Base-by-base conservation (phyloP, 2,113 vertebrate species). In the Thomomys bottae region DNA sequence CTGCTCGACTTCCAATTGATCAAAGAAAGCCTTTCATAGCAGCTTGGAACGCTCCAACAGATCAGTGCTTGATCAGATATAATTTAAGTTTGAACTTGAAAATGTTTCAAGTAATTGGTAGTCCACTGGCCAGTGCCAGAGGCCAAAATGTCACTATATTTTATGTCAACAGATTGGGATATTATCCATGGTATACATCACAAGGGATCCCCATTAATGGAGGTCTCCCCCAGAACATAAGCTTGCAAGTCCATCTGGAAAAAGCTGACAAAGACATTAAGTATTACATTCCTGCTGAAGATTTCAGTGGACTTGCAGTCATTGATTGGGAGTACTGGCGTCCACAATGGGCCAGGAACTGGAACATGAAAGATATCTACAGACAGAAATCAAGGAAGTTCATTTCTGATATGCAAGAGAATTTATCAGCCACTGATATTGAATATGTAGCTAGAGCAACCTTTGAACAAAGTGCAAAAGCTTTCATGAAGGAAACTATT, bases 81-180 rank as follows among this genome's bases (percentile, higher is more conserved):
- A 90, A 98, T 2, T 23, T 98, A 36, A 94, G 93, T 38, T 77
- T 98, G 90, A 98, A 98, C 89, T 68, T 98, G 32, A 97, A 98
- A 91, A 96, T 98, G 38, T 98, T 99, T 96, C 97, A 96, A 71
- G 93, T 98, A 76, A 96, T 97, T 71, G 98, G 98, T 94, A 99
- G 98, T 63, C 97, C 97, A 0, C 95, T 98, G n/a, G 96, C 97
- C 54, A 97, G 97, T 54, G 97, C 97, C 96, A 98, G 97, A 10
- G 98, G 98, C 3, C 98, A 99, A 97, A 98, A 99, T 0, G 95
- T 98, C 78, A 98, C 98, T 30, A 98, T 99, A 92, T 98, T 99
- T 97, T 98, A 98, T 72, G 97, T 98, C 86, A 98, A 98, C 92
- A 98, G 98, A 26, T 84, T 99, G 61, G 97, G 98, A 20, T 98